phyloP scores from a whole-genome alignment of 2,888 invertebrate species.

The Octonoba sinensis region DNA sequence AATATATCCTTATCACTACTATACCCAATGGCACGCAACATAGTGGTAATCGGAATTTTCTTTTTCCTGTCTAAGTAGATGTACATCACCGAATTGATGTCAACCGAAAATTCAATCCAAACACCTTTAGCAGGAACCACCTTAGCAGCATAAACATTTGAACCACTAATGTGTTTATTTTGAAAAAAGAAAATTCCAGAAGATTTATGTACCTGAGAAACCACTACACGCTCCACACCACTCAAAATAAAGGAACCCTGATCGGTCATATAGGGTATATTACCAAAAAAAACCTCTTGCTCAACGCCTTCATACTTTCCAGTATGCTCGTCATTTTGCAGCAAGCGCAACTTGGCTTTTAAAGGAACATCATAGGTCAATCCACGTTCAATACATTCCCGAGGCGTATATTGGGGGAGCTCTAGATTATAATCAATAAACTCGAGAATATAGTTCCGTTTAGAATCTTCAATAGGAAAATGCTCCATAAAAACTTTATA shows the following conservation, averaged over 20 bases:
- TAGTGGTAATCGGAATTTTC: not conserved
- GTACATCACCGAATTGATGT: not conserved
- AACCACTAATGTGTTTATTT: not conserved
- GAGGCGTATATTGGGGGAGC: not conserved
- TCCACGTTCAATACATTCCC: not conserved
- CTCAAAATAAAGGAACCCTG: slow-evolving; percentile 14
- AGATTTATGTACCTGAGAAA: not conserved
- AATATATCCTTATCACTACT: not conserved
- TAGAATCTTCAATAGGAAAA: not conserved
- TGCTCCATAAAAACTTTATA: not conserved
- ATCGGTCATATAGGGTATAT: slow-evolving; percentile 12
- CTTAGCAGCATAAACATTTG: not conserved
- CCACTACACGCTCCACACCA: slow-evolving; percentile 2
- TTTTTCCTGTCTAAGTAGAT: not conserved
- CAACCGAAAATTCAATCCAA: slow-evolving; percentile 9
- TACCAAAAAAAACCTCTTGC: slow-evolving; percentile 18
- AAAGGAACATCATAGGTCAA: not conserved
- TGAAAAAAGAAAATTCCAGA: slow-evolving; percentile 11
- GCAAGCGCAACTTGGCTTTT: not conserved
- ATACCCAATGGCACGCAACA: not conserved
- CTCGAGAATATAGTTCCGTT: not conserved
- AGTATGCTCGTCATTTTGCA: not conserved
- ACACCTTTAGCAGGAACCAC: slow-evolving; percentile 1
- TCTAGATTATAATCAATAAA: not conserved
- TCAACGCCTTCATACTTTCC: slow-evolving; percentile 9